Evolutionary conservation across 2,113 vertebrate genomes (phyloP).

Genomic region (Mungos mungo): DNA sequence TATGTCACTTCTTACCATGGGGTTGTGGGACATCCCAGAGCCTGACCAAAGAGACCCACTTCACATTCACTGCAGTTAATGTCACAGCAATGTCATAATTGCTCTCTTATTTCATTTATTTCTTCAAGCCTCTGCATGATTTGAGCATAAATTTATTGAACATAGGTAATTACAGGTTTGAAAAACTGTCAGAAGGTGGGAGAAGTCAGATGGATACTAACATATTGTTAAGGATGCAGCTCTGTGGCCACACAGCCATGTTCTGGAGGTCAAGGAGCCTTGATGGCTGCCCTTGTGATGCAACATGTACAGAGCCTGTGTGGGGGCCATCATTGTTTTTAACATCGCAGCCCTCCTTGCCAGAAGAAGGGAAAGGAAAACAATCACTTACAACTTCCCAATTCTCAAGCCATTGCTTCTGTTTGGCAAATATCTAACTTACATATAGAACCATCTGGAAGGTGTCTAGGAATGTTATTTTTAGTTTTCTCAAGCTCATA

Average conservation of each 20-base stretch:
- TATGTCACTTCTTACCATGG: neutral
- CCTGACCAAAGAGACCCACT: neutral
- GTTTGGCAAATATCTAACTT: neutral
- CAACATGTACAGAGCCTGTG: neutral
- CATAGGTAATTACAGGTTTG: neutral
- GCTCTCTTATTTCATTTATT: neutral
- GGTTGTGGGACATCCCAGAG: neutral
- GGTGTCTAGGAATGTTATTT: neutral
- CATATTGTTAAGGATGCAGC: neutral
- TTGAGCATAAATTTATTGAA: neutral
- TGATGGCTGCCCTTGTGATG: neutral
- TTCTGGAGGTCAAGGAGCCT: neutral
- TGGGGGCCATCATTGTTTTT: accelerated
- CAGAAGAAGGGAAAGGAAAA: neutral
- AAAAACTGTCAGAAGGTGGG: neutral
- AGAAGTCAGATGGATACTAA: neutral
- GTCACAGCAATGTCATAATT: neutral
- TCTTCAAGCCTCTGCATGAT: neutral
- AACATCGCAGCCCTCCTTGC: neutral
- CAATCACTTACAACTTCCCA: neutral
- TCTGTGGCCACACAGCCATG: neutral
- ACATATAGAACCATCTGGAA: neutral
- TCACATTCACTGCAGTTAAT: neutral
- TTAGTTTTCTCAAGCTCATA: neutral
- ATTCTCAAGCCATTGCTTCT: neutral